Base-by-base conservation (phyloP, 2,113 vertebrate species). In the Nerophis ophidion region DNA sequence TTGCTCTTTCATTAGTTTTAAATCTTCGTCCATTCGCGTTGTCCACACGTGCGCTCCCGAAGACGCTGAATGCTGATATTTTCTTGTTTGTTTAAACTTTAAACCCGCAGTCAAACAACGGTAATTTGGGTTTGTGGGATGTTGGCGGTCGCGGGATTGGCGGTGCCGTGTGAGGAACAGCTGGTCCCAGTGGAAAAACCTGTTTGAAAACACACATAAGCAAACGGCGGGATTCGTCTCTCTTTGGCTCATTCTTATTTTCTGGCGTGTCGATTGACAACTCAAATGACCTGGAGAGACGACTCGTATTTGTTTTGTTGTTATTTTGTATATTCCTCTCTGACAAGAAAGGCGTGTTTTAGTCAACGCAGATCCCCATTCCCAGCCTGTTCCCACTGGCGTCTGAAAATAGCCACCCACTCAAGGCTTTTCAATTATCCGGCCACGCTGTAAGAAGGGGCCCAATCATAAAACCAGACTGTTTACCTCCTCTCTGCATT, bases 41-140 rank as follows among this genome's bases (percentile, higher is more conserved):
- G 6, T 76, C 64, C 61, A 76, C 76, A 77, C 71, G 71, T 68
- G 76, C 64, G 36, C 5, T 26, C 53, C 53, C 53, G 57, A 75
- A 87, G 86, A 88, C 74, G 86, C 86, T 86, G 86, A 87, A 84
- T 83, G 67, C 61, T 84, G 82, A 89, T 86, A 86, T 86, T 88
- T 88, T 84, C 68, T 26, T 84, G 81, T 88, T 89, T 88, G 84
- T 85, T 86, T 88, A 89, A 88, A 85, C 75, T 69, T 82, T 84
- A 79, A 77, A 80, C 76, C 84, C 66, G 35, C 72, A 79, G 74
- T 75, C 71, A 84, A 80, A 85, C 72, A 53, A 70, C 76, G 70
- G 83, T 86, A 75, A 88, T 87, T 87, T 86, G 75, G 83, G 83
- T 86, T 80, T 89, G 88, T 12, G 87, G 86, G 70, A 76, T 80